A percentile compares a stretch with the other conserved stretches of the same genome.
Conservation (phyloP, 2,113 vertebrate species). For the Brachypteracias leptosomus region DNA sequence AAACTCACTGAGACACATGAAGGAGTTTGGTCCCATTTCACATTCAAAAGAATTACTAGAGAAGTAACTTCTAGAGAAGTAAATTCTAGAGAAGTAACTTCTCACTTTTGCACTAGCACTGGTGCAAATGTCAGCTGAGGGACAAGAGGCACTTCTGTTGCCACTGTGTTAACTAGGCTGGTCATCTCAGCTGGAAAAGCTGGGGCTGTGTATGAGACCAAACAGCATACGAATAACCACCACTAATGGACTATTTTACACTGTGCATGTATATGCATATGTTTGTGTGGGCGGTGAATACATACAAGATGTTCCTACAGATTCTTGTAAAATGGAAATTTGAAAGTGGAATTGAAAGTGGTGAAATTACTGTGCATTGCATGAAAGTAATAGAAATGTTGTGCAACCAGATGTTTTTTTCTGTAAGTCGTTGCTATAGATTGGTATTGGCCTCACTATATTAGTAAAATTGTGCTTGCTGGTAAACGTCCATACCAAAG, state of each 20-base stretch:
- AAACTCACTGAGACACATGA: not conserved
- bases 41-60: not conserved
- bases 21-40: not conserved
- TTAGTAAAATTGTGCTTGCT: conserved; percentile 3
- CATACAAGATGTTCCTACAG: conserved; percentile 33
- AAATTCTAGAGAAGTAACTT: not conserved
- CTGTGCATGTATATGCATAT: not conserved
- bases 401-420: not conserved
- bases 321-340: not conserved
- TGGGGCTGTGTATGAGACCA: not conserved
- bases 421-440: not conserved
- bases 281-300: not conserved
- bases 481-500: not conserved
- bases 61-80: not conserved
- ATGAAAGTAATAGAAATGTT: not conserved
- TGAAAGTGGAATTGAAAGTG: conserved; percentile 28
- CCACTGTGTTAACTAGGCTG: not conserved
- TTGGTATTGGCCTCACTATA: not conserved
- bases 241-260: not conserved
- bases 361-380: conserved; percentile 1
- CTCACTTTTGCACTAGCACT: not conserved
- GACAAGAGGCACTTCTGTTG: not conserved
- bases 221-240: not conserved
- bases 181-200: not conserved
- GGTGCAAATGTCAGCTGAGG: not conserved